These are phyloP conservation scores for Pholis gunnellus DNA, from an alignment of 2,113 vertebrate genomes.

Conservation along the genomic window DNA sequence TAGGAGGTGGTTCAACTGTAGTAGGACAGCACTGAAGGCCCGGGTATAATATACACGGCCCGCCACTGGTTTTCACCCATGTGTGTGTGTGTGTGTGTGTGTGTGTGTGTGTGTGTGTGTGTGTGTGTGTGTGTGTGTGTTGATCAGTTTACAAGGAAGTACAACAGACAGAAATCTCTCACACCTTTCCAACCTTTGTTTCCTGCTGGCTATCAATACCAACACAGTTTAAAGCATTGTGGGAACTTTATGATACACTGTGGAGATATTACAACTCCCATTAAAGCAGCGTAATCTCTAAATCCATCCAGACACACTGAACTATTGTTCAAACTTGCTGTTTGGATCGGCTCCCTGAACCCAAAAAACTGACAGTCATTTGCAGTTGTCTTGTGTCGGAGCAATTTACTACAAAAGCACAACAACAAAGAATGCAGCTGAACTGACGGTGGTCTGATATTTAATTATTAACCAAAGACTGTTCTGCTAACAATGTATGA, in stretches of 20 bases:
- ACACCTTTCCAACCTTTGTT: conserved; percentile 18
- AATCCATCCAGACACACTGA: conserved; percentile 50
- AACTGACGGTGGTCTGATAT: conserved; percentile 10
- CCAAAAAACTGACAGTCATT: conserved; percentile 27
- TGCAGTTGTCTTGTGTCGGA: conserved; percentile 21
- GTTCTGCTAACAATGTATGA: not conserved
- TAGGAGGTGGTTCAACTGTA: too few relatives aligned
- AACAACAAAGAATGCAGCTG: conserved; percentile 52
- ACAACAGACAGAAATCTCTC: conserved; percentile 17
- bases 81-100: not conserved
- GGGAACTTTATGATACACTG: conserved; percentile 26
- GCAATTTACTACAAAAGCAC: conserved; percentile 31
- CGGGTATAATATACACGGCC: too few relatives aligned
- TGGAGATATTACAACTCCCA: conserved; percentile 44
- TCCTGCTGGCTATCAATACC: conserved; percentile 24
- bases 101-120: conserved; percentile 25
- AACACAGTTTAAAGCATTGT: conserved; percentile 21
- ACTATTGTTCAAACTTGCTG: conserved; percentile 48
- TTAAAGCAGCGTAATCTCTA: conserved; percentile 46
- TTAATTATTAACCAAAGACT: conserved; percentile 67
- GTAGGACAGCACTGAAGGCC: too few relatives aligned
- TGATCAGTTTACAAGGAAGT: conserved; percentile 18
- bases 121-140: conserved; percentile 20
- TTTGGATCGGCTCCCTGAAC: conserved; percentile 32
- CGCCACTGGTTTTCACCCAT: conserved; percentile 2